Evolutionary conservation across 2,797 vertebrate genomes (phyloP).

Genomic region (Xiphorhynchus erythropygius): DNA sequence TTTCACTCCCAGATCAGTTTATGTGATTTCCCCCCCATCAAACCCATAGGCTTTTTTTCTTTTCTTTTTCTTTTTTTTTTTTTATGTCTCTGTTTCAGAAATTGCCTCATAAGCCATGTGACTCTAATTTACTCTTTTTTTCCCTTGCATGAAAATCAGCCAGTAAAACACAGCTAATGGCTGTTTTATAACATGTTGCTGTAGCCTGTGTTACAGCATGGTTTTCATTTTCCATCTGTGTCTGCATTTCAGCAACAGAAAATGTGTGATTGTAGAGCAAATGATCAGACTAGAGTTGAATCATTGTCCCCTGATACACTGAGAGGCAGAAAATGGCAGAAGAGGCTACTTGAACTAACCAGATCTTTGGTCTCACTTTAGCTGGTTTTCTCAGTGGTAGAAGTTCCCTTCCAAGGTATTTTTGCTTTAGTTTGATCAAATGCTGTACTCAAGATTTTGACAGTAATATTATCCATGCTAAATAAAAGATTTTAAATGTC

Average conservation of each 20-base stretch:
- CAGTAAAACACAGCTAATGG: conserved; percentile 25
- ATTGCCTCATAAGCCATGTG: conserved; percentile 68
- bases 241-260: background rate
- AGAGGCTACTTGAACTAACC: background rate
- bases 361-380: background rate
- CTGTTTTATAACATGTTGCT: background rate
- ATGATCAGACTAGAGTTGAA: background rate
- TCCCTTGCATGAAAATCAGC: background rate
- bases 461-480: background rate
- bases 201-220: background rate
- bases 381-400: background rate
- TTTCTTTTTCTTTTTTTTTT: background rate
- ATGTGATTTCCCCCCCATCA: conserved; percentile 61
- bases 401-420: background rate
- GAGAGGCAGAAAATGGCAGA: background rate
- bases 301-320: background rate
- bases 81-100: conserved; percentile 60
- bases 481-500: background rate
- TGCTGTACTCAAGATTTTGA: background rate
- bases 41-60: conserved; percentile 41
- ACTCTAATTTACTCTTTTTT: conserved; percentile 34
- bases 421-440: background rate
- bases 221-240: background rate
- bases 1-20: conserved; percentile 62
- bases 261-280: background rate